Base-by-base conservation (phyloP, 2,888 invertebrate genomes). In the Chironomus tentans region DNA sequence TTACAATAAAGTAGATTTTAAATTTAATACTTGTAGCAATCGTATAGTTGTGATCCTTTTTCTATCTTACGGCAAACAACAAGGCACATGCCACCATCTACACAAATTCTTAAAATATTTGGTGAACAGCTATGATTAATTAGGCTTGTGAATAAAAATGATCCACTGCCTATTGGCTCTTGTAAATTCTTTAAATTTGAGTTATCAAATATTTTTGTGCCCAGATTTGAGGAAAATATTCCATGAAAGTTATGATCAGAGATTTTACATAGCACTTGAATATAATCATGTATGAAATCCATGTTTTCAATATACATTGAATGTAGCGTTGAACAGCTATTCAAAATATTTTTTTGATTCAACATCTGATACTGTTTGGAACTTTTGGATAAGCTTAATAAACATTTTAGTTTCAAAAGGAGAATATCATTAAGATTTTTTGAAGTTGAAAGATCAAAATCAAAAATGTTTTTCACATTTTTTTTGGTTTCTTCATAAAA, bases 61-160 rank as follows among this genome's bases (percentile, higher is more conserved):
- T 86, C 85, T 77, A 95, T 92, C 6, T 89, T 88, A 79, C 89
- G 86, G 70, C 47, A 46, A 10, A 92, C 81, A 6, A 91, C 89
- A 13, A 87, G 82, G 5, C 38, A n/a, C 13, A 18, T 38, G 79
- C 85, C 87, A 76, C 84, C 82, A 3, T 86, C 87, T 69, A 86
- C 82, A 76, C 88, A 89, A 77, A 86, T 84, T 77, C 93, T 86
- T 0, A 90, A 88, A 0, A 94, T 91, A 84, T 93, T 94, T 1
- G 95, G 93, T 78, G 90, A 87, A 83, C 97, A 97, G 0, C 94
- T 92, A 82, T 97, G 97, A 84, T 97, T 94, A 28, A 95, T 82
- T 75, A 96, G 84, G 82, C 93, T 93, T 68, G 89, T 85, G 79
- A 93, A 91, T 1, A 92, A 88, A 85, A 92, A 93, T 5, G 92